Evolutionary conservation across 2,113 vertebrate species (phyloP), one percentile per base, ranked within the genome.

Genomic region (Myrmophylax atrothorax): DNA sequence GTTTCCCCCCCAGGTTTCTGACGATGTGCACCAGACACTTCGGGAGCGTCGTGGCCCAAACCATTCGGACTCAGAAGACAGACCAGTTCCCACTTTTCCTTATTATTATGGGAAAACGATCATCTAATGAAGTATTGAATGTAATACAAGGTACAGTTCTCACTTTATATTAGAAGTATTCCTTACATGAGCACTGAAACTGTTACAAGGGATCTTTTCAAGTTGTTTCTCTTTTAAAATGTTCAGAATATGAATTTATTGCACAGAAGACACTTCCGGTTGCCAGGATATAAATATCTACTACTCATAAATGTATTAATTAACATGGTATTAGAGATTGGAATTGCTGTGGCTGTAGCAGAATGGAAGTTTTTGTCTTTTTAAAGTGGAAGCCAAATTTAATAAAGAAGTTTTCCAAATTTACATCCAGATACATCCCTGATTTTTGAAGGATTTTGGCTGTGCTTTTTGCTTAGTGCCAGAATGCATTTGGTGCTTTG

Each of bases 51-150:
- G 99, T 99, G 94, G 98, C 99, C 82, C 99, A 99, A 96, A 99
- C 99, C 74, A 99, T 99, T 97, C 98, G 99, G 86, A 99, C 99
- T 64, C 99, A 99, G 98, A 99, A 99, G 98, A 99, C 99, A 74
- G 99, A 99, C 97, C 99, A 99, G 92, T 99, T 99, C 98, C 99
- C 99, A 80, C 98, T 99, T 94, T 99, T 99, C 93, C 98, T 99
- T 83, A 99, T 99, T 95, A 99, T 99, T 96, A 99, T 99, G 99
- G 99, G 99, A 60, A 99, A 99, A 94, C 97, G 99, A 96, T 99
- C 99, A n/a, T 99, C 99, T 89, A 99, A 99, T 68, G 99, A 99
- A 98, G 99, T 99, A 85, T 98, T 99, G 98, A 99, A 99, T 97
- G 99, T 99, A 97, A 99, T 99, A 98, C 99, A 99, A 99, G 99